Conservation (phyloP, 2,113 vertebrate species). For the Gavia stellata region DNA sequence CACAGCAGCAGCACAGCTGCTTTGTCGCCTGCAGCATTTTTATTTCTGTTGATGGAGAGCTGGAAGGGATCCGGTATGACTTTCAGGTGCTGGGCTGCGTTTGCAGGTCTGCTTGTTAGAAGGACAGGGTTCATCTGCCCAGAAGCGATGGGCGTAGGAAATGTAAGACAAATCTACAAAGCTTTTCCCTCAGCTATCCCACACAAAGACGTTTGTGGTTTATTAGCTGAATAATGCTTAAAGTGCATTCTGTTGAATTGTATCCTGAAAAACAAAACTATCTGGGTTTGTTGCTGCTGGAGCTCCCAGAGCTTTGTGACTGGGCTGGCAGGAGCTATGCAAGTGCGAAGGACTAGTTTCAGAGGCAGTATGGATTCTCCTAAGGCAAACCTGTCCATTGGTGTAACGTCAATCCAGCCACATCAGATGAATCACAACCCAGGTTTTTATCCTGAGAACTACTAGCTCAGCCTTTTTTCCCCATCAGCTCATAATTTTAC, state of each 20-base stretch:
- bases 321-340: not conserved
- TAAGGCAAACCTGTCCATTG: not conserved
- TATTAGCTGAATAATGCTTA: not conserved
- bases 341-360: not conserved
- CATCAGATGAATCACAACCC: not conserved
- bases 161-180: not conserved
- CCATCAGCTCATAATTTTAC: not conserved
- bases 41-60: not conserved
- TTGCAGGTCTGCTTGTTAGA: not conserved
- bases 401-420: not conserved
- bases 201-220: not conserved
- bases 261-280: not conserved
- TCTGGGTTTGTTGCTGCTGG: not conserved
- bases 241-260: not conserved
- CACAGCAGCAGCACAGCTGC: not conserved
- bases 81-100: not conserved
- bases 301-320: not conserved
- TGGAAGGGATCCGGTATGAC: not conserved
- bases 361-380: not conserved
- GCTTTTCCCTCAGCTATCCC: not conserved
- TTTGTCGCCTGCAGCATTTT: not conserved
- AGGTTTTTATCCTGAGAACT: not conserved
- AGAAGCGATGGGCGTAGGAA: not conserved
- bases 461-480: not conserved
- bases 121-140: not conserved